Base-by-base conservation (phyloP, 2,888 invertebrate species). In the Troides oblongomaculatus region DNA sequence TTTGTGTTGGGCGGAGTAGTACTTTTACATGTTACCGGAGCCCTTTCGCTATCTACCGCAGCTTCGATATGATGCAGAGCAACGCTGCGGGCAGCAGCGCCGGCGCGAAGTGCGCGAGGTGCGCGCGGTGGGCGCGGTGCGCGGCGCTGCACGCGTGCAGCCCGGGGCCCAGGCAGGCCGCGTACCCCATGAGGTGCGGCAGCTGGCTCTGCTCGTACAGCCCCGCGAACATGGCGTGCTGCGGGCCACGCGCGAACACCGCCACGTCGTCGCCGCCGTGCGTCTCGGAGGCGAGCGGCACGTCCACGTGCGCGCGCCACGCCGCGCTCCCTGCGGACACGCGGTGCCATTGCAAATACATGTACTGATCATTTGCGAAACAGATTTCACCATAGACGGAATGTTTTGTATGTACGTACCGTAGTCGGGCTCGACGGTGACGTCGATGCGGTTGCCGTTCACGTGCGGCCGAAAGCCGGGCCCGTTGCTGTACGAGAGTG, bases 221-320 rank as follows among this genome's bases (percentile, higher is more conserved):
- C 8, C 97, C 96, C 18, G 95, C 93, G 85, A 97, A 96, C 69
- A 97, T 89, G 82, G 95, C 95, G 60, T 96, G 93, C 91, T 95
- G 95, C 5, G 96, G 96, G 65, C 95, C 97, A 62, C 85, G 84
- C 75, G 95, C 94, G 86, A 94, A 96, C 62, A 97, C 94, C 0
- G 94, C 94, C 39, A 97, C 96, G 90, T 97, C 97, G 75, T 97
- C 97, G 0, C 96, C 96, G 5, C 95, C 96, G 84, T 96, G 96
- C 12, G 96, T 96, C 81, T 96, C 96, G 62, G 89, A 87, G 0
- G 75, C 77, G 62, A 94, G 82, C 0, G 95, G 95, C 5, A 91
- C 87, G 1, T 93, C 84, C 0, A 93, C 82, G 57, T 69, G 74
- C n/a, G 58, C 43, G 23, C 63, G 64, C 69, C 70, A 21, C 21